phyloP scores from a whole-genome alignment of 1,140 invertebrate genomes.

The Bombus consobrinus region DNA sequence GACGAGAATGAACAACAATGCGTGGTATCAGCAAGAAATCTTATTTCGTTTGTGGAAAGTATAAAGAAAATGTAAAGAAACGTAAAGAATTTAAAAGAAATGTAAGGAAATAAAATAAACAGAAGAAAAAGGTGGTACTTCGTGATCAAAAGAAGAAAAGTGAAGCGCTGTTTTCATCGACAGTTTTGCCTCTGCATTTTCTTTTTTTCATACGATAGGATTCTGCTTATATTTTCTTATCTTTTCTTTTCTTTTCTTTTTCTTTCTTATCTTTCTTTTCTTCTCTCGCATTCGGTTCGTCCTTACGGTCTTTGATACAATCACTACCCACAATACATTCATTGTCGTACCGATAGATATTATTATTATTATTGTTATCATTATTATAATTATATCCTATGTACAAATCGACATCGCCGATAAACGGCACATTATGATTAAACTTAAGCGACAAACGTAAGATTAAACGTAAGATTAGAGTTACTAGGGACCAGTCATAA shows the following conservation, averaged over 20 bases:
- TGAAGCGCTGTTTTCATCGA: constrained; percentile 12
- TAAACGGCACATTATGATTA: constrained; percentile 65
- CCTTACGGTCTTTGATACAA: constrained; percentile 59
- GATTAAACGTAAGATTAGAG: constrained; percentile 60
- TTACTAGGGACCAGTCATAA: constrained; percentile 76
- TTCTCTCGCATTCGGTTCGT: constrained; percentile 56
- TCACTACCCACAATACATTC: constrained; percentile 54
- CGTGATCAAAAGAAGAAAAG: neutral
- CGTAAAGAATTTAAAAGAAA: neutral
- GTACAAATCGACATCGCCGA: constrained; percentile 72
- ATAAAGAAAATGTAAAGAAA: neutral
- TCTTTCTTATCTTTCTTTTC: neutral
- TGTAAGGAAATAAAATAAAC: neutral
- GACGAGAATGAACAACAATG: constrained; percentile 44
- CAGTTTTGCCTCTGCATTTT: constrained; percentile 3
- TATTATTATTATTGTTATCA: constrained; percentile 53
- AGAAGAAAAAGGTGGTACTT: neutral
- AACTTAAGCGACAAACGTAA: constrained; percentile 73
- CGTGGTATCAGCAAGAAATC: constrained; percentile 31
- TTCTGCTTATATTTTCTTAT: neutral
- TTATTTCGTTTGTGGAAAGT: neutral
- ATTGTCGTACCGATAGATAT: constrained; percentile 54
- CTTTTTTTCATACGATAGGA: neutral
- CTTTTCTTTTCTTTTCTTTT: neutral
- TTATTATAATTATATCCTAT: constrained; percentile 70